Conservation (phyloP, 2,113 vertebrate genomes). For the Macrotis lagotis region DNA sequence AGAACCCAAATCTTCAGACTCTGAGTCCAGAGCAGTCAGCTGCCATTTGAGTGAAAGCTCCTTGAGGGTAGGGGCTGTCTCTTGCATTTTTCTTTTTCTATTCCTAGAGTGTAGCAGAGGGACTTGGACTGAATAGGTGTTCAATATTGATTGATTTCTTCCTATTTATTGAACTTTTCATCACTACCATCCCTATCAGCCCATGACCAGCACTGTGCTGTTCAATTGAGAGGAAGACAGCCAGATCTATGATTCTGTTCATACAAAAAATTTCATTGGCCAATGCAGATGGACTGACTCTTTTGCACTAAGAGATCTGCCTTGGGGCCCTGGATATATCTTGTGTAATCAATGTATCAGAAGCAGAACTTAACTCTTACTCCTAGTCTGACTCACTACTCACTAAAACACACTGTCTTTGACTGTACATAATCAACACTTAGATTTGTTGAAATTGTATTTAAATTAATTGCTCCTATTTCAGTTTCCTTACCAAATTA, state of each 20-base stretch:
- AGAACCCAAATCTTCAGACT: neutral
- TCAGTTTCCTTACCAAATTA: neutral
- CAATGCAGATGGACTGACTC: neutral
- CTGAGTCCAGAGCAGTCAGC: neutral
- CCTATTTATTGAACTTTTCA: neutral
- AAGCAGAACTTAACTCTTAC: neutral
- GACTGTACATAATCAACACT: neutral
- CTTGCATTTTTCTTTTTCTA: neutral
- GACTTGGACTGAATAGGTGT: neutral
- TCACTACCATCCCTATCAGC: neutral
- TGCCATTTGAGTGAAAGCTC: neutral
- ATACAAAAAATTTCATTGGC: neutral
- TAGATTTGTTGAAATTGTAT: neutral
- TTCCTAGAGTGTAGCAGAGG: neutral
- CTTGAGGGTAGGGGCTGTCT: neutral
- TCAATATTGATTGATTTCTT: neutral
- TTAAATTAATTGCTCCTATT: neutral
- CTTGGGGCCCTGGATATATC: neutral
- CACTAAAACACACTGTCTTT: neutral
- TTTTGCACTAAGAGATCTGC: neutral
- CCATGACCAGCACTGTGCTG: neutral
- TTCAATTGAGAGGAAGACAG: neutral
- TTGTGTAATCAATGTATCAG: neutral
- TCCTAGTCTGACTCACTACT: neutral
- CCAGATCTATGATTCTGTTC: neutral